Base-by-base conservation (phyloP, 1,140 invertebrate species). In the Bombus cullumanus region DNA sequence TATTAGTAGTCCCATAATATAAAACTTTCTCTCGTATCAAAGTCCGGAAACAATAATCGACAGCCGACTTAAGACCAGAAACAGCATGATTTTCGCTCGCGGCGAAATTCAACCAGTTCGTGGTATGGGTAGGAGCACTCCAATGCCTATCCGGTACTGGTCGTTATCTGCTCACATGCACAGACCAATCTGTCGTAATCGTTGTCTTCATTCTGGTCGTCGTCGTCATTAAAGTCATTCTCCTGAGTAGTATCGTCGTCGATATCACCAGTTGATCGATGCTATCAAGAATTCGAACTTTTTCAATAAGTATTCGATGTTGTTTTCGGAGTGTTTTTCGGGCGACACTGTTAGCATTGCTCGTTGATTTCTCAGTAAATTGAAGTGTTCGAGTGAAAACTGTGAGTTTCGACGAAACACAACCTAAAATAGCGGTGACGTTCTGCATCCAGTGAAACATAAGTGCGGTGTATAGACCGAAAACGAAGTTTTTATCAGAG, bases 91-190 rank as follows among this genome's bases (percentile, higher is more conserved):
- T 75, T 3, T 59, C 0, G 75, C 57, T 47, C 77, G 76, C 53
- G 77, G 68, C 72, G 25, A 83, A 68, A 75, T 81, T 79, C 74
- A 66, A 62, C 4, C 22, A 43, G 57, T 62, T 77, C 4, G 34
- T 80, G 78, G 85, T 57, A 43, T 62, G 79, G 41, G 81, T 79
- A 80, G 73, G 57, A 18, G 28, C 59, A 69, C 78, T 74, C 69
- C 68, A 78, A 68, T 87, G 71, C 57, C 76, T 74, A 83, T 79
- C 79, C 75, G 77, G 62, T 83, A 68, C 41, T 86, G 72, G 69
- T 90, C 66, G 89, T 90, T 90, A 90, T 90, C 89, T 90, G 83
- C 64, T 86, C 66, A 62, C 88, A 86, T 83, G 85, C 83, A 83
- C 86, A 47, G 64, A 81, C 59, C 75, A 88, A 83, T 90, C 89